Evolutionary conservation across 2,113 vertebrate species (phyloP), one percentile per base, ranked within the genome.

Genomic region (Seriola aureovittata): DNA sequence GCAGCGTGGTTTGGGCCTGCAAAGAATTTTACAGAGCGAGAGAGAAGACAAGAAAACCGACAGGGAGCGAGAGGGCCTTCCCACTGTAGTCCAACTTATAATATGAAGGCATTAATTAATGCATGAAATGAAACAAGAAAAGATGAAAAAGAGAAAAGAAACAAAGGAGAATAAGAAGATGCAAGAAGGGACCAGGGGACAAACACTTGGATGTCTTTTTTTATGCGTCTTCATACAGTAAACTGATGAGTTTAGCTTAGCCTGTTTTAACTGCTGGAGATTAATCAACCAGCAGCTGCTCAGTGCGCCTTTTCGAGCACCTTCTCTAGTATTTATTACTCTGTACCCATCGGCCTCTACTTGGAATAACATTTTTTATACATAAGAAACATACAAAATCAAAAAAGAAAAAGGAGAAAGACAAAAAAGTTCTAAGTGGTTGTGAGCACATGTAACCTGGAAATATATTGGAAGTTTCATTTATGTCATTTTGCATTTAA

Each of bases 1-100:
- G 32, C 90, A 90, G 85, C 80, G 81, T 72, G 82, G 88, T 92
- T 92, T 81, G 78, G 85, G 80, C 80, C 89, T 86, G 75, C 60
- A 67, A 86, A 84, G 68, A 65, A 82, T 89, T 87, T 88, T 46
- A 71, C 78, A 81, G 85, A 78, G 42, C 29, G 59, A 78, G 68
- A 63, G 55, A 79, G 17, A 74, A 38, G 62, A 79, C 68, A 69
- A 54, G 75, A 81, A 90, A 74, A 85, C n/a, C 64, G 65, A 54
- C 6, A 44, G 71, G 25, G 44, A 83, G 66, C 1, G 25, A 69
- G 38, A 72, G 13, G 69, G 66, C 17, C 67, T 36, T 62, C 40
- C 9, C 40, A 62, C 21, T 34, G 48, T 65, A 55, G 23, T 8
- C 5, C 36, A 52, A 46, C 13, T 59, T 25, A 63, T 52, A 66